These are phyloP conservation scores for Melitaea athalia DNA, from an alignment of 2,888 invertebrate species.

Conservation along the genomic window DNA sequence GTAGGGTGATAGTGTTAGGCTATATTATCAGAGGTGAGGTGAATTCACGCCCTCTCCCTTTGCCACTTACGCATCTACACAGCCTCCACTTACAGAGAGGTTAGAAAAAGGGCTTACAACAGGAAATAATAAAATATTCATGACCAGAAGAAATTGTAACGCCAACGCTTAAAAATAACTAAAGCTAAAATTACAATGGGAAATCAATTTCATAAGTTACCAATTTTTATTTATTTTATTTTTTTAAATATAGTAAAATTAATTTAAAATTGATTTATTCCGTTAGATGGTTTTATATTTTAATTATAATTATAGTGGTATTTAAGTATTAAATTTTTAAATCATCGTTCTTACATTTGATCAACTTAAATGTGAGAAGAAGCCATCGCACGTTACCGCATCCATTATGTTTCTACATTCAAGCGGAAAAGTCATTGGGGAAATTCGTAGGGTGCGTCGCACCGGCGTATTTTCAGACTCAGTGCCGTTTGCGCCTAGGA, in stretches of 20 bases:
- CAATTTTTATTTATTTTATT: too few species aligned
- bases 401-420: conserved; percentile 69
- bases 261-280: too few species aligned
- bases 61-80: conserved; percentile 49
- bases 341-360: too few species aligned
- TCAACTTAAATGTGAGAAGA: not conserved
- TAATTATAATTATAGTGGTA: too few species aligned
- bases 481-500: conserved; percentile 73
- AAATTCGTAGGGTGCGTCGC: conserved; percentile 79
- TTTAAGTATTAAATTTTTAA: too few species aligned
- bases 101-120: conserved; percentile 36
- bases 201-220: too few species aligned
- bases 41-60: conserved; percentile 45
- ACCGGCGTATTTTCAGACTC: conserved; percentile 72
- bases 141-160: not conserved
- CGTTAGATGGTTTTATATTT: too few species aligned
- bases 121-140: not conserved
- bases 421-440: conserved; percentile 75
- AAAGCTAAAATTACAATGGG: not conserved
- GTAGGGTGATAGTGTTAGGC: conserved; percentile 41
- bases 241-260: too few species aligned
- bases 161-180: not conserved
- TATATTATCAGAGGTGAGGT: conserved; percentile 35
- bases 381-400: conserved; percentile 42
- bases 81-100: conserved; percentile 41